Evolutionary conservation across 2,797 vertebrate genomes (phyloP).

Genomic region (Martes flavigula): DNA sequence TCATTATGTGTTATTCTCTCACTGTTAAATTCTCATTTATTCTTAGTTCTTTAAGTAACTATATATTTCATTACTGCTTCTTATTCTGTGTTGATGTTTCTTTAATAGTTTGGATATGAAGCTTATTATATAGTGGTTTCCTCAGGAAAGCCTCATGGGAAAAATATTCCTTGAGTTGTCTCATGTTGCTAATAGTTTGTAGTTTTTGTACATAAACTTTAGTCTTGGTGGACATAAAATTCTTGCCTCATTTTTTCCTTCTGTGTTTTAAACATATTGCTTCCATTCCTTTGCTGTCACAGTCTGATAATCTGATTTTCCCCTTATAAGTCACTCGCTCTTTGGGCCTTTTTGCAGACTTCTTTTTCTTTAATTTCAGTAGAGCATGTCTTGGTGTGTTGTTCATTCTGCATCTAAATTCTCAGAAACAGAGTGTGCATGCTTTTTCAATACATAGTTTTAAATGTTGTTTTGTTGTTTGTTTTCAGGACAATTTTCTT

Average conservation of each 20-base stretch:
- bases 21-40: not conserved
- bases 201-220: not conserved
- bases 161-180: not conserved
- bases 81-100: not conserved
- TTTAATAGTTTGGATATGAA: not conserved
- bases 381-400: not conserved
- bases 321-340: not conserved
- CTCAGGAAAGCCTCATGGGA: not conserved
- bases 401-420: not conserved
- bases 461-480: not conserved
- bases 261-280: not conserved
- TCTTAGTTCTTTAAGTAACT: not conserved
- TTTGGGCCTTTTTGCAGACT: not conserved
- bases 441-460: not conserved
- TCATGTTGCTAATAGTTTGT: not conserved
- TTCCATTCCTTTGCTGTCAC: constrained; percentile 5
- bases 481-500: not conserved
- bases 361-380: not conserved
- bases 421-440: not conserved
- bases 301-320: not conserved
- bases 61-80: not conserved
- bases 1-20: not conserved
- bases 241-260: not conserved
- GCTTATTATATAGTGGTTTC: not conserved
- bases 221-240: constrained; percentile 7